Conservation (phyloP, 1,140 invertebrate genomes). For the Camponotus pennsylvanicus region DNA sequence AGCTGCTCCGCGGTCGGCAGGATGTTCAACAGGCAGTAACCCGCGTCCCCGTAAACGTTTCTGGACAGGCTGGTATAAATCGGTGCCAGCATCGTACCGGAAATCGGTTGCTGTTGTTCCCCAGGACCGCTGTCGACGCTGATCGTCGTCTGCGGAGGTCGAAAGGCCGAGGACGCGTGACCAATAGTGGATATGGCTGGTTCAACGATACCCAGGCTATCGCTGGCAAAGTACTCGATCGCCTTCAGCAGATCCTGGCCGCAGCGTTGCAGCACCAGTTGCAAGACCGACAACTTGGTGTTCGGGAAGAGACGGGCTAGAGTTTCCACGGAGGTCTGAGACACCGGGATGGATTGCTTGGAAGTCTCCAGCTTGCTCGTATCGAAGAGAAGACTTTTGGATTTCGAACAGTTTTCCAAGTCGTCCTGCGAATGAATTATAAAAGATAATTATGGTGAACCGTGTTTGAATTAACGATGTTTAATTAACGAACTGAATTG, state of each 20-base stretch:
- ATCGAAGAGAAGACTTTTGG: conserved; percentile 55
- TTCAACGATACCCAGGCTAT: conserved; percentile 71
- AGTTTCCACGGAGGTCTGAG: conserved; percentile 92
- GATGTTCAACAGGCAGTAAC: conserved; percentile 80
- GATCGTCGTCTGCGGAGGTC: conserved; percentile 63
- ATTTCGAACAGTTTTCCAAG: conserved; percentile 7
- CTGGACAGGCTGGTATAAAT: conserved; percentile 76
- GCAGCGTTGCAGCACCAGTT: conserved; percentile 94
- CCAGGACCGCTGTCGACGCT: conserved; percentile 16
- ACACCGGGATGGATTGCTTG: conserved; percentile 79
- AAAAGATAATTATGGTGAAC: neutral
- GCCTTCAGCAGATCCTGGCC: conserved; percentile 94
- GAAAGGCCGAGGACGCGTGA: conserved; percentile 74
- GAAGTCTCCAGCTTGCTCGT: conserved; percentile 58
- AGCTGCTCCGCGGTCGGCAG: conserved; percentile 73
- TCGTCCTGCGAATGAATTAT: neutral
- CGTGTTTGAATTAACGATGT: neutral
- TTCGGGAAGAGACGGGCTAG: conserved; percentile 94
- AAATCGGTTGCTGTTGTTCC: conserved; percentile 52
- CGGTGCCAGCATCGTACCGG: conserved; percentile 64
- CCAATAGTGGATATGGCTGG: neutral
- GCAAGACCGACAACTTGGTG: conserved; percentile 94
- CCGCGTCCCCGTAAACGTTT: conserved; percentile 77
- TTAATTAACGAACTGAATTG: neutral
- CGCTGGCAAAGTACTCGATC: conserved; percentile 89